Evolutionary conservation across 2,888 invertebrate genomes (phyloP), one percentile per base, ranked within the genome.

Genomic region (Andrena bicolor): DNA sequence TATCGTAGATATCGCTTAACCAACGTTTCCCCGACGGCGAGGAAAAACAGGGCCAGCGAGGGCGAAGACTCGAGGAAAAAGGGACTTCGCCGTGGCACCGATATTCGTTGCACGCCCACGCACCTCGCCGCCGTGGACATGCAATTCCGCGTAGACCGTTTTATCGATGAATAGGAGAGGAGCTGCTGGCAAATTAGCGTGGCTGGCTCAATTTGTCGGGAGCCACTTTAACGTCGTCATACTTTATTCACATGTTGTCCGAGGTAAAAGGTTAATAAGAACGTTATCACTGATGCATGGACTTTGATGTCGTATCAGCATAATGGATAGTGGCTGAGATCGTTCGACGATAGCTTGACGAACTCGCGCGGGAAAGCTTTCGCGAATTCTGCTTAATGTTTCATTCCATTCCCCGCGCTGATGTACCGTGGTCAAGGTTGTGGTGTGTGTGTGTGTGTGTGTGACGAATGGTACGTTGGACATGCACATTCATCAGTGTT

Each of bases 201-300:
- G 16, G 49, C 13, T 58, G 53, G 35, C 53, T 49, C 69, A 56
- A 71, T 76, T 32, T 69, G 70, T 72, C 64, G 68, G 65, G 65
- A 61, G 72, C 58, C 77, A 77, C 79, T 84, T 85, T 83, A 74
- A 75, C 75, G 41, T 23, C 23, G 35, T 26, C 60, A 80, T 80
- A 87, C 82, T 85, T 85, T 87, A 85, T 85, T 85, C 82, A 76
- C 41, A 30, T 70, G 61, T 75, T 66, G 65, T 69, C 60, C 30
- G 28, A 16, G 16, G 16, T 41, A 41, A 41, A 63, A 32, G 51
- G 41, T 26, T 20, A 68, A 70, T 80, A 61, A 76, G 51, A 80
- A 75, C 60, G 60, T 74, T 74, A 74, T 74, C 26, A 56, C 53
- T 71, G 30, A 68, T 30, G 30, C 56, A 69, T 76, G 65, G 56